Base-by-base conservation (phyloP, 2,888 invertebrate genomes). In the Melieria crassipennis region DNA sequence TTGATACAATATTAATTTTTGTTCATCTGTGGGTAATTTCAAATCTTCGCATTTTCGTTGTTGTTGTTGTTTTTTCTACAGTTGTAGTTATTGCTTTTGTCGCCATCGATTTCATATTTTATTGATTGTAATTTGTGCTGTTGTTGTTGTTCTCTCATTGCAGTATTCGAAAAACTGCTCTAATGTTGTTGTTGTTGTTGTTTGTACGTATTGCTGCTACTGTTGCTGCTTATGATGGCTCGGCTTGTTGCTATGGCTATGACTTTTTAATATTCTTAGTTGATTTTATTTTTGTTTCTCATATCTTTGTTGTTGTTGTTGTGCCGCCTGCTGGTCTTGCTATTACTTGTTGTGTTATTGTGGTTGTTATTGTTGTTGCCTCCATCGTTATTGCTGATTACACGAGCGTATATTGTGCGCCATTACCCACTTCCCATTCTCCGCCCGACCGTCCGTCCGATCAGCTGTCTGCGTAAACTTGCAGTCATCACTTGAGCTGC, bases 201-300 rank as follows among this genome's bases (percentile, higher is more conserved):
- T 16, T 16, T 52, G 11, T 52, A 11, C 9, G 9, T 50, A 50
- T 10, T 50, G 7, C 50, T 58, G 72, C 65, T 69, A 66, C 58
- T 69, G 48, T 52, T 62, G 47, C 66, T 67, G 48, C 47, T 60
- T 58, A n/a, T 55, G 13, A 48, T 50, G 48, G 56, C 63, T 5
- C 46, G 70, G 71, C 68, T 62, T 67, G 61, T 72, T 69, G 66
- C 30, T 30, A 16, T 16, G 16, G 16, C 16, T 16, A 1, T 16
- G 16, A 16, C 16, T 16, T 16, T 16, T 16, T 16, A 16, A 16
- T 16, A 16, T 16, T 30, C 70, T 68, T 71, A 30, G 58, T 65
- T 69, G 67, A 71, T 70, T 75, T 72, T 71, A 60, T 73, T 16
- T 30, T 7, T 57, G 57, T 56, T 56, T 9, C 16, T 30, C 30